Base-by-base conservation (phyloP, 2,888 invertebrate genomes). In the Stenotaenia linearis region DNA sequence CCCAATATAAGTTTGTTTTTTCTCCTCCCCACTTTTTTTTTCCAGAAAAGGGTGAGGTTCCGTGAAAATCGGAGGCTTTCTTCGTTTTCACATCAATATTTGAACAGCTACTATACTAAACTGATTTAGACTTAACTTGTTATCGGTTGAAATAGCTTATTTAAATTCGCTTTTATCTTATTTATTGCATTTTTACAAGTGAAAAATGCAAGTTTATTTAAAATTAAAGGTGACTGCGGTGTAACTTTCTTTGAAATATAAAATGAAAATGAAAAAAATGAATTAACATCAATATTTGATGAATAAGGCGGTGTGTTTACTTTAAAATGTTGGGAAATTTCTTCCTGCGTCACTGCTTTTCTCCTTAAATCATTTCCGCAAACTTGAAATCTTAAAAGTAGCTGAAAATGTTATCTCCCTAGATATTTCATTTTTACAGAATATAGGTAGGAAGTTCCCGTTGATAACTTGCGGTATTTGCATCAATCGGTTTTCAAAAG, bases 61-160 rank as follows among this genome's bases (percentile, higher is more conserved):
- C 21, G 50, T 15, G 69, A 69, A 69, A 69, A 69, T n/a, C 15
- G 15, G 69, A 28, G 23, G 69, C 69, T 69, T 69, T 69, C 69
- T 69, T 69, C 69, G 25, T 69, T 69, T 69, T 69, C 69, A 69
- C 69, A 69, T 69, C 28, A 69, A 69, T 69, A 25, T 69, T 28
- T 69, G 25, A 69, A 69, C 23, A 25, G 28, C 0, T 69, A 10
- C 9, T 18, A 1, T 50, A 50, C 5, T 5, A 45, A 45, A 45
- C 45, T n/a, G 18, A 45, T 45, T 45, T 45, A 18, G 12, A 9
- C 32, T 32, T 32, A 32, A 32, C 5, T 32, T 32, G 32, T 9
- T 32, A 32, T 32, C n/a, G n/a, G n/a, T n/a, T n/a, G n/a, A n/a
- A n/a, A n/a, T n/a, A n/a, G n/a, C n/a, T n/a, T n/a, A n/a, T n/a